Base-by-base conservation (phyloP, 1,140 invertebrate species). In the Luehdorfia chinensis region DNA sequence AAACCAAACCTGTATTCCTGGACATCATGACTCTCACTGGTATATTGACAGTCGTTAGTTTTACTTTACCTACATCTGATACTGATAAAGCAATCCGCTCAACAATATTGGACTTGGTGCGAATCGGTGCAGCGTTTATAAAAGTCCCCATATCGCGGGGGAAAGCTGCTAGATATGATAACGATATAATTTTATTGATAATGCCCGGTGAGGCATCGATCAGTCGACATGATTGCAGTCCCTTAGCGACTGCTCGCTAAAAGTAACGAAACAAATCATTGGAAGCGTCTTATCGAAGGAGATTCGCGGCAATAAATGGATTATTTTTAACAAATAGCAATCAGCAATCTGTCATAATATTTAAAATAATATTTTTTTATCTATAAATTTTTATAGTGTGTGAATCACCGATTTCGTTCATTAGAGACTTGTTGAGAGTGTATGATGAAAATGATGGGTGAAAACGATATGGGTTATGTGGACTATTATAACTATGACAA, bases 401-500 rank as follows among this genome's bases (percentile, higher is more conserved):
- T 43, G 39, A 34, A 18, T 34, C n/a, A 30, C 6, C 25, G 18
- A 33, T 50, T 30, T 52, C 34, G 41, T 25, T 13, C 6, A 16
- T 8, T 16, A 34, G 32, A 23, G 28, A 13, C 16, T 45, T 55
- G 50, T 56, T 12, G 18, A 32, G 45, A 46, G 50, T 75, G 68
- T 69, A 77, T 65, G 49, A 88, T 87, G 84, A 88, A 63, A 79
- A 89, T 88, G 87, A 87, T 87, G 73, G 76, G 68, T 21, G 87
- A 87, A 55, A 72, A 69, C 15, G 84, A 87, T 33, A 83, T 87
- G 79, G 75, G 72, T 21, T 84, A 80, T 31, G 75, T 70, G 8
- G 87, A 88, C 30, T 88, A 91, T 56, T 90, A 92, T 49, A 89
- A 86, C 52, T 92, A 92, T 59, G 91, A 93, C 61, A 87, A 88